These are phyloP conservation scores for Sylvia borin DNA, from an alignment of 2,797 vertebrate species.

Conservation along the genomic window DNA sequence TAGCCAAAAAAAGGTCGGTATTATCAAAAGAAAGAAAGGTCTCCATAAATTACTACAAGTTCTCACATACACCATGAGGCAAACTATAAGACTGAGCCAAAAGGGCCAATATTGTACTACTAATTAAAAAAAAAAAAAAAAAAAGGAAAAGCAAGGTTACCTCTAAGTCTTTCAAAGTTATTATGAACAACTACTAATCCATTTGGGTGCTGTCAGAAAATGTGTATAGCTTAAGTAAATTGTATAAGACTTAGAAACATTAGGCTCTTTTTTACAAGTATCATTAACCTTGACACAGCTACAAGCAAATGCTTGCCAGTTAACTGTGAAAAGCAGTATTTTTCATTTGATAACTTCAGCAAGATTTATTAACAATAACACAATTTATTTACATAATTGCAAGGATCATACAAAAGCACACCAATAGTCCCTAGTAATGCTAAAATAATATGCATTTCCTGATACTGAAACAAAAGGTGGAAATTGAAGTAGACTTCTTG, in stretches of 20 bases:
- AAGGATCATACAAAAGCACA: not conserved
- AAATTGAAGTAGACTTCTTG: not conserved
- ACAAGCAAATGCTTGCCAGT: not conserved
- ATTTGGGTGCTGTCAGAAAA: not conserved
- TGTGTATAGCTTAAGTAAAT: not conserved
- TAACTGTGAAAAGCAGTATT: not conserved
- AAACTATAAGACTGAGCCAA: not conserved
- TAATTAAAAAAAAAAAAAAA: not conserved
- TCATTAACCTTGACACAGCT: not conserved
- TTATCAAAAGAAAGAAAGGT: not conserved
- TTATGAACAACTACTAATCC: not conserved
- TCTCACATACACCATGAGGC: not conserved
- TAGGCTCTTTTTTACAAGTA: not conserved
- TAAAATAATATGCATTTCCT: not conserved
- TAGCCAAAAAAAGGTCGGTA: not conserved
- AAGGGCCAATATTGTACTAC: not conserved
- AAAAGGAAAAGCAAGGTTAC: fast-evolving
- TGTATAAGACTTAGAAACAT: not conserved
- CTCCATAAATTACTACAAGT: not conserved
- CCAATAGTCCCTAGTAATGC: not conserved
- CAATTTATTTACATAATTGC: not conserved
- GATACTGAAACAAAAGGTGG: not conserved
- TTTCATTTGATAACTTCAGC: not conserved
- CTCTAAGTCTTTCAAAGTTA: not conserved
- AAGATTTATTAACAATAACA: not conserved